Conservation (phyloP, 2,888 invertebrate genomes). For the Drosophila aldrichi region DNA sequence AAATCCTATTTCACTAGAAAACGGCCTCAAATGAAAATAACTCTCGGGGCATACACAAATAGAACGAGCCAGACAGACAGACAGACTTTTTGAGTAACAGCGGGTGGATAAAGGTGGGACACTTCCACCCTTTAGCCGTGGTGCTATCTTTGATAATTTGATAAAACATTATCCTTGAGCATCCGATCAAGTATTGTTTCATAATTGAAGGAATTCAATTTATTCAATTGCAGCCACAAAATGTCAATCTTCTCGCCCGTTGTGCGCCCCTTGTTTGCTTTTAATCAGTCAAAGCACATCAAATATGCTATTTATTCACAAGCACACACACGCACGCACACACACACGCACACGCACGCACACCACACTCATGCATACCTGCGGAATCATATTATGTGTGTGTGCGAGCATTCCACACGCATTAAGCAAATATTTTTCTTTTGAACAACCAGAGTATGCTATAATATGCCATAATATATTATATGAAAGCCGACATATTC, state of each 20-base stretch:
- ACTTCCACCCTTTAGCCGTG: background rate
- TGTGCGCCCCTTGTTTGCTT: constrained; percentile 63
- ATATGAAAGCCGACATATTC: constrained; percentile 45
- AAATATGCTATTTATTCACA: constrained; percentile 61
- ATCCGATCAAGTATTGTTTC: constrained; percentile 38
- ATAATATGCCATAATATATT: constrained; percentile 31
- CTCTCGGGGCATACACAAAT: background rate
- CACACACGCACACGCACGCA: background rate
- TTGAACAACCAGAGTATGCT: constrained; percentile 20
- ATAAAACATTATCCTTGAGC: constrained; percentile 26
- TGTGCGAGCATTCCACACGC: constrained; percentile 7
- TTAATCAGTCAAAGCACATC: constrained; percentile 70
- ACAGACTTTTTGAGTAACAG: background rate
- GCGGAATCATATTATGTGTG: constrained; percentile 22
- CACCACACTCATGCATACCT: constrained; percentile 11
- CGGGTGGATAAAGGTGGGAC: no score
- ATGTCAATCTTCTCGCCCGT: background rate
- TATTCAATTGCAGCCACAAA: constrained; percentile 34
- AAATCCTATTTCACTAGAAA: constrained; percentile 48
- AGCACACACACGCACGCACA: constrained; percentile 11
- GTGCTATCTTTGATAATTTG: constrained; percentile 51
- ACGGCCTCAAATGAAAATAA: constrained; percentile 38
- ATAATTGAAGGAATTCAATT: constrained; percentile 70
- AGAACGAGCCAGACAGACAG: background rate
- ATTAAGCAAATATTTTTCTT: constrained; percentile 63